phyloP scores from a whole-genome alignment of 1,140 invertebrate genomes.

The Vanessa atalanta region DNA sequence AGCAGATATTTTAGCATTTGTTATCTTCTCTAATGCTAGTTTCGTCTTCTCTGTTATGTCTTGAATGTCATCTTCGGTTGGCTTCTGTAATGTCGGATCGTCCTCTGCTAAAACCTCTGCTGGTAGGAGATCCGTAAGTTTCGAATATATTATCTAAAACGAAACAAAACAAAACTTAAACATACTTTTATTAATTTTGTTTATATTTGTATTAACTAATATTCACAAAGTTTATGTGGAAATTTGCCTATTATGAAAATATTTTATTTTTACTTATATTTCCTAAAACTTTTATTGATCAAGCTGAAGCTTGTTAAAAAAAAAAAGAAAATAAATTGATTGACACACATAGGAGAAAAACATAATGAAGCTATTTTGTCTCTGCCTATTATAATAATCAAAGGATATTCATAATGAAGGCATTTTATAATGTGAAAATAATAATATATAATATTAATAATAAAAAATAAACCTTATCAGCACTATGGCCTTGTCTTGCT shows the following conservation, averaged over 20 bases:
- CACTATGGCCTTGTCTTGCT: constrained; percentile 95
- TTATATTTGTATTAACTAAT: no score
- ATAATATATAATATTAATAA: neutral
- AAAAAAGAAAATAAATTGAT: no score
- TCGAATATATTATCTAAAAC: constrained; percentile 95
- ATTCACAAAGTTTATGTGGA: no score
- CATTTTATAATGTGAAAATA: no score
- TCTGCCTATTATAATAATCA: no score
- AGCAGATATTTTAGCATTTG: constrained; percentile 94
- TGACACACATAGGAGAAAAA: no score
- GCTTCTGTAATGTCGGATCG: constrained; percentile 93
- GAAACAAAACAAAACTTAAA: neutral
- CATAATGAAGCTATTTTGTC: no score
- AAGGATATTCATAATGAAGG: no score
- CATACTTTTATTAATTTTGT: neutral
- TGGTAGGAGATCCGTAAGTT: constrained; percentile 95
- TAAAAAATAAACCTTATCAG: constrained; percentile 92
- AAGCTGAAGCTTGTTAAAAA: no score
- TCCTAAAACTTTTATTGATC: no score
- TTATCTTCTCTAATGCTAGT: constrained; percentile 91
- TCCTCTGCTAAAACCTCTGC: constrained; percentile 96
- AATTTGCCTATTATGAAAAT: no score
- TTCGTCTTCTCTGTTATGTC: constrained; percentile 94
- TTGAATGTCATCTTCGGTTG: constrained; percentile 90
- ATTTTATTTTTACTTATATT: no score